A percentile compares a stretch with the other conserved stretches of the same genome.
Evolutionary conservation across 2,888 invertebrate genomes (phyloP).

Genomic region (Melinaea menophilus): DNA sequence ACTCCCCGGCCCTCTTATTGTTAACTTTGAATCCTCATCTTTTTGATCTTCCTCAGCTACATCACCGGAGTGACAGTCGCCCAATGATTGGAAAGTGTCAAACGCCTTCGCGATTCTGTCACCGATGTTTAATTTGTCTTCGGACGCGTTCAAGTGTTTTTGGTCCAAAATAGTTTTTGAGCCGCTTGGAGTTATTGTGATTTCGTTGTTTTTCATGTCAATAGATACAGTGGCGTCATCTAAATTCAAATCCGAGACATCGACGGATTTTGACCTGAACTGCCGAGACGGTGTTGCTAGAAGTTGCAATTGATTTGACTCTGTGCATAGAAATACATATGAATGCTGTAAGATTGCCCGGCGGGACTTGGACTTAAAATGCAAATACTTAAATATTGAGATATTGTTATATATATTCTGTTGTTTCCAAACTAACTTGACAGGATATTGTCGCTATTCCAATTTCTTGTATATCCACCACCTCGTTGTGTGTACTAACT

Average conservation of each 20-base stretch:
- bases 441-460: neutral
- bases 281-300: constrained; percentile 64
- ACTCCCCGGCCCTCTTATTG: constrained; percentile 67
- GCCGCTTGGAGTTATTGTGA: constrained; percentile 64
- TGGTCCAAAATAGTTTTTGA: constrained; percentile 48
- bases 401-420: neutral
- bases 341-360: constrained; percentile 53
- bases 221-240: constrained; percentile 67
- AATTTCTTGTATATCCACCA: constrained; percentile 20
- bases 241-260: constrained; percentile 61
- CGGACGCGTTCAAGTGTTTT: constrained; percentile 50
- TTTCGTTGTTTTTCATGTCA: constrained; percentile 66
- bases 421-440: neutral
- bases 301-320: constrained; percentile 59
- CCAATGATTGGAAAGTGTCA: constrained; percentile 53
- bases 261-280: constrained; percentile 77
- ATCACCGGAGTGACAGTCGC: constrained; percentile 46
- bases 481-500: constrained; percentile 45
- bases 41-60: constrained; percentile 37
- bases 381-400: constrained; percentile 35
- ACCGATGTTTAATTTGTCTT: constrained; percentile 62
- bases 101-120: constrained; percentile 58
- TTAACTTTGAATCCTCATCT: constrained; percentile 53
- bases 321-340: constrained; percentile 54
- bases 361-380: constrained; percentile 69